phyloP scores from a whole-genome alignment of 2,113 vertebrate genomes.

The Hypocryptadius cinnamomeus region DNA sequence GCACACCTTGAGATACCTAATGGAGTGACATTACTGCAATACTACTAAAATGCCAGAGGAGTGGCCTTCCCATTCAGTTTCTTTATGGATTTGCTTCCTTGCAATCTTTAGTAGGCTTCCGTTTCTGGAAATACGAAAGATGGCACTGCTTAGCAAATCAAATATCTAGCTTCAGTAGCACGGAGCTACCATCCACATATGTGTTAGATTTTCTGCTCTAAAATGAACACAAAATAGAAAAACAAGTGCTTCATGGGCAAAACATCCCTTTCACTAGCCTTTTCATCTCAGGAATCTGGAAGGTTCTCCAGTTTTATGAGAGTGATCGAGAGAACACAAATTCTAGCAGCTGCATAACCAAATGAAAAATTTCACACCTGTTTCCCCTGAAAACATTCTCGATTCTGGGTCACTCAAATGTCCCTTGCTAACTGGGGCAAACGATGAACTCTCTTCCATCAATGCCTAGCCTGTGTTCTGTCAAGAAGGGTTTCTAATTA shows the following conservation, averaged over 20 bases:
- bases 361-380: background rate
- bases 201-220: background rate
- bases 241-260: background rate
- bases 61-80: background rate
- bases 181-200: background rate
- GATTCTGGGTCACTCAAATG: conserved; percentile 27
- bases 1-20: background rate
- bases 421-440: conserved; percentile 49
- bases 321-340: background rate
- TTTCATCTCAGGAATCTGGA: background rate
- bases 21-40: background rate
- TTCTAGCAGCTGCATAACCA: background rate
- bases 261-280: background rate
- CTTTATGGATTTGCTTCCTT: background rate
- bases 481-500: conserved; percentile 59
- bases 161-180: background rate
- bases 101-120: background rate
- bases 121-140: background rate
- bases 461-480: conserved; percentile 33
- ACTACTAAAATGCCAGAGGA: background rate
- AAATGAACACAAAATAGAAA: background rate
- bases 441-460: conserved; percentile 22
- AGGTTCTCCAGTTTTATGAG: background rate
- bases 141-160: background rate
- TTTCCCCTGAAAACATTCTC: background rate